These are phyloP conservation scores for Eublepharis macularius DNA, from an alignment of 2,113 vertebrate species.

Conservation along the genomic window DNA sequence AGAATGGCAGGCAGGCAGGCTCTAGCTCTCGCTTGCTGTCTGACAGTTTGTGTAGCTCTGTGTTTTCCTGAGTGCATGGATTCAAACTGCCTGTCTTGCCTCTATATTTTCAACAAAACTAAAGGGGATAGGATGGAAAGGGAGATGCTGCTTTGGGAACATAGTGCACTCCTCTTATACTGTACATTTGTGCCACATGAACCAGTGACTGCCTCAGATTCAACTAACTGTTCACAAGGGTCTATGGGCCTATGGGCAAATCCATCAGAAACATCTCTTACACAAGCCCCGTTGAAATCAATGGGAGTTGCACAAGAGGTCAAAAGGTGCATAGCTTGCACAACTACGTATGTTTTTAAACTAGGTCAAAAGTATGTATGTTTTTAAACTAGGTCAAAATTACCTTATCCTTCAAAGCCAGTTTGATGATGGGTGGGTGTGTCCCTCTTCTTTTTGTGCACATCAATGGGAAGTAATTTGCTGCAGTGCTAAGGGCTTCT, in stretches of 20 bases:
- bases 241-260: neutral
- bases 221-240: neutral
- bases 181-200: neutral
- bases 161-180: neutral
- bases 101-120: constrained; percentile 2
- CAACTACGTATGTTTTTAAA: neutral
- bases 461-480: neutral
- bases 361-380: neutral
- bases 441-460: neutral
- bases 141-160: neutral
- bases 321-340: neutral
- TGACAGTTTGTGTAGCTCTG: constrained; percentile 23
- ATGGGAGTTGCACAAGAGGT: neutral
- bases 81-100: constrained; percentile 34
- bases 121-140: neutral
- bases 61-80: constrained; percentile 38
- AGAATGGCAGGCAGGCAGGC: neutral
- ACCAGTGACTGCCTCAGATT: neutral
- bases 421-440: neutral
- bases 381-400: neutral
- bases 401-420: neutral
- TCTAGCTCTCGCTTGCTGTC: neutral
- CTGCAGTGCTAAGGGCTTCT: neutral
- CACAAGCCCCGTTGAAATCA: neutral
- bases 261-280: constrained; percentile 10